A percentile compares a stretch with the other conserved stretches of the same genome.
These are phyloP conservation scores for Eupristina koningsbergeri DNA, from an alignment of 1,140 invertebrate genomes.

Conservation along the genomic window DNA sequence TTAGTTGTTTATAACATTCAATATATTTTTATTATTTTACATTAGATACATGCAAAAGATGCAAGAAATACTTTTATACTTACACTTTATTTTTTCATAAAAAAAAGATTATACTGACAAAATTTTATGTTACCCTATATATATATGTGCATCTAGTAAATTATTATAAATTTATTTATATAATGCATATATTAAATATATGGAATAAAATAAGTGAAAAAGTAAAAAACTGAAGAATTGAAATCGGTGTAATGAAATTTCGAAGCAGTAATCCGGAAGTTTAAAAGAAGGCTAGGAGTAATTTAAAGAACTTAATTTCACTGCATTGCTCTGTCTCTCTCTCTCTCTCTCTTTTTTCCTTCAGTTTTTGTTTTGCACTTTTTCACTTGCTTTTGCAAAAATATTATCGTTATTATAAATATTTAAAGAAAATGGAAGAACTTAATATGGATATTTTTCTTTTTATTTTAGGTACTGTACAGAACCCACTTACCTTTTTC, in stretches of 20 bases:
- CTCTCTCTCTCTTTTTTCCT: neutral
- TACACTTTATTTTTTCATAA: no score
- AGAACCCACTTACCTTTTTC: neutral
- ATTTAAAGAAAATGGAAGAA: neutral
- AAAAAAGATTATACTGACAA: no score
- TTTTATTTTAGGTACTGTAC: neutral
- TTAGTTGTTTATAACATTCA: no score
- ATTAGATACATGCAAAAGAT: no score
- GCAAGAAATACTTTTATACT: no score
- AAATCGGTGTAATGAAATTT: slow-evolving; percentile 6
- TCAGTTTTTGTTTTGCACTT: neutral
- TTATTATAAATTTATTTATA: neutral
- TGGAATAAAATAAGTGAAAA: neutral
- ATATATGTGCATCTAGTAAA: no score
- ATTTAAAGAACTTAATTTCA: neutral
- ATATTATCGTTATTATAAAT: neutral
- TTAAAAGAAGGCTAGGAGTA: slow-evolving; percentile 13
- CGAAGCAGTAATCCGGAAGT: slow-evolving; percentile 14
- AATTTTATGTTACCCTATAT: no score
- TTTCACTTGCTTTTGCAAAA: neutral
- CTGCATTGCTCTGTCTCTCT: neutral
- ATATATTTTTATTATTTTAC: no score
- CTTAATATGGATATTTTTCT: neutral
- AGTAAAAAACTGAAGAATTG: neutral
- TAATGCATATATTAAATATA: neutral